phyloP scores from a whole-genome alignment of 92 coral and sea anemone genomes.

The Bergia puertoricense region DNA sequence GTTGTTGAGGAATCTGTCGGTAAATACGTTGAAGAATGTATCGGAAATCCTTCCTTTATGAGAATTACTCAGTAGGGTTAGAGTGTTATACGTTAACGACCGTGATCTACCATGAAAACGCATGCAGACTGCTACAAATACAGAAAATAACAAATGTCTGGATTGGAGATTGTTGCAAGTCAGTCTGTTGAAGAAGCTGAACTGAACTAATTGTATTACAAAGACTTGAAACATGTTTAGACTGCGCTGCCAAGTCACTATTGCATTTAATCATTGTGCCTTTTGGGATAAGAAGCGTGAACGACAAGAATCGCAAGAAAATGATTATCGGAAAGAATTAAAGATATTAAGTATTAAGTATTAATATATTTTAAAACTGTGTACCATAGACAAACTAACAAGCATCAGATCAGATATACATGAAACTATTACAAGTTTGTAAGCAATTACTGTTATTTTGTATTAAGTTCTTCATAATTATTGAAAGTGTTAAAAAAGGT shows the following conservation, averaged over 20 bases:
- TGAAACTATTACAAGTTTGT: background rate
- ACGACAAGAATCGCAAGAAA: background rate
- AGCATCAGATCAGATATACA: background rate
- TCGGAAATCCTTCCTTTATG: slow-evolving; percentile 60
- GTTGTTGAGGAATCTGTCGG: slow-evolving; percentile 86
- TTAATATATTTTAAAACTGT: background rate
- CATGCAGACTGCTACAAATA: background rate
- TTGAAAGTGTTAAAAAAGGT: too few relatives aligned
- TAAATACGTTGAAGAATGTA: slow-evolving; percentile 68
- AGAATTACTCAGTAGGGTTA: slow-evolving; percentile 55
- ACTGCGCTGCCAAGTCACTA: background rate
- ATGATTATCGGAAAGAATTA: background rate
- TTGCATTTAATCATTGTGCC: background rate
- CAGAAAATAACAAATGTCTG: background rate
- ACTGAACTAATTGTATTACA: too few relatives aligned
- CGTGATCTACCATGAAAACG: background rate
- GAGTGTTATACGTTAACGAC: background rate
- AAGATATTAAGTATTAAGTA: background rate
- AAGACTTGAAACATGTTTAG: background rate
- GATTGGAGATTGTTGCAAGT: background rate
- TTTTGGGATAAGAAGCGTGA: background rate
- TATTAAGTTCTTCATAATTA: too few relatives aligned
- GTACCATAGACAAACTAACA: background rate
- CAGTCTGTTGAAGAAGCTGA: too few relatives aligned
- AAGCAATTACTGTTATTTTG: background rate